These are phyloP conservation scores for Drosophila koepferae DNA, from an alignment of 2,888 invertebrate species.

Conservation along the genomic window DNA sequence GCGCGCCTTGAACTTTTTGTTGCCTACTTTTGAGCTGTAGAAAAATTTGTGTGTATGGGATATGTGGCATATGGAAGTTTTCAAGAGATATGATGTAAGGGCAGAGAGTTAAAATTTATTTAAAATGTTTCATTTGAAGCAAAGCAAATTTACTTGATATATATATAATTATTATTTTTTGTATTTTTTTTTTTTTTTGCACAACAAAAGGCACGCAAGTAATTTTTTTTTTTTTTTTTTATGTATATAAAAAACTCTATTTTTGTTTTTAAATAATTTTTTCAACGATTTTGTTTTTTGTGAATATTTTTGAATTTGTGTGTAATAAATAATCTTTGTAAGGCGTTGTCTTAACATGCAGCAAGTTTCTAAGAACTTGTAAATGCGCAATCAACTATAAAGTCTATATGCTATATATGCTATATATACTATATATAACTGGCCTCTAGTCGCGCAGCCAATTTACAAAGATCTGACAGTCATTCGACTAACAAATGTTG, in stretches of 20 bases:
- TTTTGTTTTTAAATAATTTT: background rate
- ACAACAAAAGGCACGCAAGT: slow-evolving; percentile 49
- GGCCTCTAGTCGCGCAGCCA: background rate
- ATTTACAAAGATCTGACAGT: slow-evolving; percentile 10
- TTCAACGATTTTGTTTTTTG: slow-evolving; percentile 10
- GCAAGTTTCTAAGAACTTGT: slow-evolving; percentile 53
- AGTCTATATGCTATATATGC: slow-evolving; percentile 20
- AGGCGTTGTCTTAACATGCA: slow-evolving; percentile 67
- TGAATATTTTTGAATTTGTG: slow-evolving; percentile 14
- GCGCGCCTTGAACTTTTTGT: slow-evolving; percentile 13
- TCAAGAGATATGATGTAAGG: slow-evolving; percentile 27
- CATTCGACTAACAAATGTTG: slow-evolving; percentile 18
- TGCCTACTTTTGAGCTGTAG: slow-evolving; percentile 29
- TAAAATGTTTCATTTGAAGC: background rate
- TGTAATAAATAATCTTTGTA: slow-evolving; percentile 62
- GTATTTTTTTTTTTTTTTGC: background rate
- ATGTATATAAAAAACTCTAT: background rate
- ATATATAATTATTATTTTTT: background rate
- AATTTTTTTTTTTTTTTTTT: background rate
- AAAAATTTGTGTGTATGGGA: background rate
- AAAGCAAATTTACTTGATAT: slow-evolving; percentile 14
- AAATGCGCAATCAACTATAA: slow-evolving; percentile 43
- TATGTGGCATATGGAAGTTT: background rate
- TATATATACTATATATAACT: slow-evolving; percentile 19
- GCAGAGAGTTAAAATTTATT: background rate